Base-by-base conservation (phyloP, 1,140 invertebrate genomes). In the Hesperophylax magnus region DNA sequence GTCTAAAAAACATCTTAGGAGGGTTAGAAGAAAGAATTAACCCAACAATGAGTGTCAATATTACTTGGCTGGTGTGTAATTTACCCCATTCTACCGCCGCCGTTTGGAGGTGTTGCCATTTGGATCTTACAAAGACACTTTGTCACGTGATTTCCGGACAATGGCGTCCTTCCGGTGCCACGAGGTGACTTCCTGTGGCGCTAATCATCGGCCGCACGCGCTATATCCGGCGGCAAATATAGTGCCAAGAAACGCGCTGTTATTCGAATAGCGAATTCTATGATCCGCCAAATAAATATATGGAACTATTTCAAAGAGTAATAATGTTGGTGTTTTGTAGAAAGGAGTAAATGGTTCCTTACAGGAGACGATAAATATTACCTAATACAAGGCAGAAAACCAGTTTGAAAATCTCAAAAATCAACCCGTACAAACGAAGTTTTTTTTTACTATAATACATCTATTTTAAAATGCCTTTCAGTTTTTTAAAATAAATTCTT, bases 121-220 rank as follows among this genome's bases (percentile, higher is more conserved):
- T 47, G 27, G 27, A 47, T 1, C 20, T 8, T 15, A 65, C 79
- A 76, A 75, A 17, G 72, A 52, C 65, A 24, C 47, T 54, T 56
- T 79, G 67, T 79, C 67, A 74, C 78, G 78, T 74, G 75, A 39
- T 77, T 61, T 61, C 18, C 34, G 69, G 17, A 72, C 69, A 63
- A 65, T 65, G 61, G 24, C 27, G 61, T 34, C 65, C 24, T n/a
- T 76, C 39, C 47, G 53, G 47, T 31, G 79, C 58, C 39, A 47
- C 39, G 39, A 47, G 39, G 39, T 47, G 39, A 47, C 71, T 22
- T 76, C 79, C 79, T 47, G 79, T 60, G 58, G 79, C 31, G 69
- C 27, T 80, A 80, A 80, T 76, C 52, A 76, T 24, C 58, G 79
- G 60, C 79, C 79, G 79, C 71, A 71, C 71, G 79, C 31, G 72